Evolutionary conservation across 1,140 invertebrate species (phyloP), one percentile per base, ranked within the genome.

Genomic region (Hyphantria cunea): DNA sequence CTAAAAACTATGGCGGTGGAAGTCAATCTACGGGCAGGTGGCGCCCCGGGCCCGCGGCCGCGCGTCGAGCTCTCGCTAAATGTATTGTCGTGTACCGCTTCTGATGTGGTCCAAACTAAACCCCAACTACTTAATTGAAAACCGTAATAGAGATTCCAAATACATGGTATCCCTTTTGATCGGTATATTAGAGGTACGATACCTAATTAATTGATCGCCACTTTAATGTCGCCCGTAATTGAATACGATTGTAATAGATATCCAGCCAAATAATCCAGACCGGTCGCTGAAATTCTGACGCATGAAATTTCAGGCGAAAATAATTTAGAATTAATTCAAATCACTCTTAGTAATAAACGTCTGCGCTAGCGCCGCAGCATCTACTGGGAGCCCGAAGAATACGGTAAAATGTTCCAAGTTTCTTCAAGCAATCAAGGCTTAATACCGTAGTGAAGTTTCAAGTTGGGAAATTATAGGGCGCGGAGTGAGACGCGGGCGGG

Each of bases 391-490:
- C 77, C 66, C 76, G 86, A 90, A 90, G 86, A 90, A 90, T 88
- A 90, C 84, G 81, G 80, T 78, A 82, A 86, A 90, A 90, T 90
- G 88, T 89, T 82, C 82, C 81, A 90, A 90, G 81, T 90, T 90
- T 90, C 84, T 87, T 82, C 79, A 84, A 88, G 88, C 88, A 90
- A 90, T 90, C 88, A 90, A 82, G 84, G 80, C 88, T 90, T 90
- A 89, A 90, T 88, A 88, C 80, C 84, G 86, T 90, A 86, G 78
- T 89, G 88, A 85, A 86, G 88, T 88, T 89, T 84, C 80, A 79
- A 90, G 75, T 88, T 90, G 79, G 84, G 81, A 89, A 90, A 90
- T 90, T 90, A 90, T 90, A 86, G 84, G 85, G 78, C 78, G 78
- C 65, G 75, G 75, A 66, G 73, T 65, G 74, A 39, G 67, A 51